phyloP scores from a whole-genome alignment of 1,140 invertebrate genomes.

The Galleria mellonella region DNA sequence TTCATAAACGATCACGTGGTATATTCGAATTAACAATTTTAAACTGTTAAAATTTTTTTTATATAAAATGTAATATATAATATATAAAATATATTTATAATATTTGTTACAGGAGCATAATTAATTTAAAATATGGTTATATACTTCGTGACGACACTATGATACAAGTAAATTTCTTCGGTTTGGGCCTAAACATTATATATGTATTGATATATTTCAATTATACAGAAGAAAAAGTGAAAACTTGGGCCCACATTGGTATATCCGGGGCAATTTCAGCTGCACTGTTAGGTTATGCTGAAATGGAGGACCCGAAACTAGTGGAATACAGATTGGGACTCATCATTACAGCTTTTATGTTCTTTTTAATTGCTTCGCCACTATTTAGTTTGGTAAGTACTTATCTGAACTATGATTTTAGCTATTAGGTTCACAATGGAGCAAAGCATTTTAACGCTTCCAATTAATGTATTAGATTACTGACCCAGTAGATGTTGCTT shows the following conservation, averaged over 20 bases:
- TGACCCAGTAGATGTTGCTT: too few species aligned
- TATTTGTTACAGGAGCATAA: constrained; percentile 76
- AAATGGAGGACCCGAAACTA: constrained; percentile 77
- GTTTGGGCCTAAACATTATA: constrained; percentile 77
- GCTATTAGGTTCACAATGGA: too few species aligned
- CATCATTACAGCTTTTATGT: constrained; percentile 80
- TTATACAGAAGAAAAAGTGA: constrained; percentile 76
- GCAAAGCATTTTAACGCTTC: too few species aligned
- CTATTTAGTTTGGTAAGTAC: constrained; percentile 80
- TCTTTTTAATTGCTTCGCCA: constrained; percentile 82
- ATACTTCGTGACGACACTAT: constrained; percentile 82
- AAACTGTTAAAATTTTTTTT: too few species aligned
- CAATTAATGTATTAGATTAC: too few species aligned
- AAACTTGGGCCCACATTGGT: constrained; percentile 74
- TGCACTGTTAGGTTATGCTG: constrained; percentile 77
- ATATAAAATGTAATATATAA: background rate
- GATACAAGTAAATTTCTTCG: constrained; percentile 84
- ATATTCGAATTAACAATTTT: too few species aligned
- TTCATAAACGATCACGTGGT: too few species aligned
- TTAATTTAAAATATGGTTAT: constrained; percentile 82
- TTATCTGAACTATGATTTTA: too few species aligned
- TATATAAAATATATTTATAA: constrained; percentile 1
- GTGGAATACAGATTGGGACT: constrained; percentile 82
- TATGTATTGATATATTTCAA: constrained; percentile 80
- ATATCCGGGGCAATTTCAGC: constrained; percentile 74